Base-by-base conservation (phyloP, 2,888 invertebrate genomes). In the Rhagonycha fulva region DNA sequence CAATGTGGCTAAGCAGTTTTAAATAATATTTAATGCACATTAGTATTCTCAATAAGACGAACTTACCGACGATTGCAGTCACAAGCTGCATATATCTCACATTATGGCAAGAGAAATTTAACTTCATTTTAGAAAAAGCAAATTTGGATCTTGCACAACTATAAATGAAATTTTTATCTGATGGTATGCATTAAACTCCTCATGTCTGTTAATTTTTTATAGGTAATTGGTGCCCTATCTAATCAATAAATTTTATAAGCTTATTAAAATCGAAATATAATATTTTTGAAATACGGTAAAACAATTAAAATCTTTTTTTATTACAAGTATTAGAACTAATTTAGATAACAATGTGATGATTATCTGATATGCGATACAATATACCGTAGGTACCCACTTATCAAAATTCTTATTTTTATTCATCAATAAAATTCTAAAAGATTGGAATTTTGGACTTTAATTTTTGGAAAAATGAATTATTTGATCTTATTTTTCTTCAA, bases 81-180 rank as follows among this genome's bases (percentile, higher is more conserved):
- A 62, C 14, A 14, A 24, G 47, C 12, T 72, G 72, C 72, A 72
- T 72, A 24, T 72, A 72, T 19, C 72, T 28, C 60, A 66, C 23
- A 24, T 72, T 66, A n/a, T 24, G 9, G 14, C 32, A 23, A 14
- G 72, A 72, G 11, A 47, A 47, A 7, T 7, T 9, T n/a, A 47
- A 4, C 5, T 67, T 47, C 72, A 72, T 72, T 32, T 72, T 63
- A 9, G n/a, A n/a, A n/a, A 26, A 47, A 7, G 4, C 2, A n/a
- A 47, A 47, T 9, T 47, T n/a, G 12, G 47, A 5, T 11, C n/a
- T n/a, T n/a, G n/a, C n/a, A 47, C 47, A 47, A 47, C n/a, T 47
- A 9, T 28, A 1, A 28, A 28, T n/a, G 12, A 12, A 9, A 7
- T n/a, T 47, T 47, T 47, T 47, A n/a, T 12, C 1, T 32, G 9